phyloP scores from a whole-genome alignment of 2,888 invertebrate genomes.

The Dendrolimus houi region DNA sequence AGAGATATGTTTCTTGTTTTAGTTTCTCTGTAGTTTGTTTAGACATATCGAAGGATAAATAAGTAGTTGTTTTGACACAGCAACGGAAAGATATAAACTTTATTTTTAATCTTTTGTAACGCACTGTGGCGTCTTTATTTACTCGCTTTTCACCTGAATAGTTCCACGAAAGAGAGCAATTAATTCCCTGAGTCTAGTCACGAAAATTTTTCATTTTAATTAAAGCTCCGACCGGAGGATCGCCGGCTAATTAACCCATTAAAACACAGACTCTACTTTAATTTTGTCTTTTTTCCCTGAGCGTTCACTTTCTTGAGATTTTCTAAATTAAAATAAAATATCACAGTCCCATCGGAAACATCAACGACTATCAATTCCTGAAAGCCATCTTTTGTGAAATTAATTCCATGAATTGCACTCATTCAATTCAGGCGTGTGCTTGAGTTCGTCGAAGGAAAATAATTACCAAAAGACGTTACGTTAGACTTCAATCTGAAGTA shows the following conservation, averaged over 20 bases:
- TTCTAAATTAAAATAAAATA: slow-evolving; percentile 45
- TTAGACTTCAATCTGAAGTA: too few relatives aligned
- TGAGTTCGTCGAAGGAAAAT: too few relatives aligned
- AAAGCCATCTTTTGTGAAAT: not conserved
- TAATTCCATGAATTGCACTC: not conserved
- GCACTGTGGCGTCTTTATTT: slow-evolving; percentile 38
- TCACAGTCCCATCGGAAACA: not conserved
- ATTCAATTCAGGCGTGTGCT: not conserved
- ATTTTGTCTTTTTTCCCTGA: slow-evolving; percentile 58
- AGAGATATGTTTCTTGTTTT: not conserved
- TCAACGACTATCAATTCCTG: not conserved
- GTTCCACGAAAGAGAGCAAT: slow-evolving; percentile 64
- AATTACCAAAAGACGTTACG: too few relatives aligned
- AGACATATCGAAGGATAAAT: not conserved
- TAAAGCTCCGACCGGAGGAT: slow-evolving; percentile 67
- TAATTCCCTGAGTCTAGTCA: slow-evolving; percentile 67
- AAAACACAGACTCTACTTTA: slow-evolving; percentile 67
- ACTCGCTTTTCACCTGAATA: slow-evolving; percentile 62
- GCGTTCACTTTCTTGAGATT: slow-evolving; percentile 65
- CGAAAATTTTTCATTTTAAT: slow-evolving; percentile 75
- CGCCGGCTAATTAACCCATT: slow-evolving; percentile 74
- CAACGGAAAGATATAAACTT: not conserved
- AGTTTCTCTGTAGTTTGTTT: not conserved
- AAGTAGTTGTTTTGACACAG: not conserved
- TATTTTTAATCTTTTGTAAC: slow-evolving; percentile 10